These are phyloP conservation scores for Zophobas atratus DNA, from an alignment of 1,140 invertebrate species.

Conservation along the genomic window DNA sequence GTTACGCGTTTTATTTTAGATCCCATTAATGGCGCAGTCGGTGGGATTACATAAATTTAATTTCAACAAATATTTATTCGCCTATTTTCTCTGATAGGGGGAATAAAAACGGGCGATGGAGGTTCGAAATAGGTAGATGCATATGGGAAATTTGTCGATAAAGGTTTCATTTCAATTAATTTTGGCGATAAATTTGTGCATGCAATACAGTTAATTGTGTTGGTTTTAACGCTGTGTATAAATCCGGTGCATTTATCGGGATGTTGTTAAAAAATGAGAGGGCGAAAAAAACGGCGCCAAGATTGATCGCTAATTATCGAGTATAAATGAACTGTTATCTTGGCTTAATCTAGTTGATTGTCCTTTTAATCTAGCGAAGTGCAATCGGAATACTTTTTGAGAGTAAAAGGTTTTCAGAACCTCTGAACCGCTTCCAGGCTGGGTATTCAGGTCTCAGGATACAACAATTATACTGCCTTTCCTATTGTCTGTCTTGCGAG, in stretches of 20 bases:
- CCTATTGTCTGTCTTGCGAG: conserved; percentile 51
- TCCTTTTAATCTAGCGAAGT: conserved; percentile 48
- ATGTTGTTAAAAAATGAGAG: conserved; percentile 8
- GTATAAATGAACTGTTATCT: conserved; percentile 47
- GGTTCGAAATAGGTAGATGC: neutral
- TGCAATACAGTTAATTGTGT: conserved; percentile 33
- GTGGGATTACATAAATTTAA: too few relatives aligned
- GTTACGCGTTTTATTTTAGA: too few relatives aligned
- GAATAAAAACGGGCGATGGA: neutral
- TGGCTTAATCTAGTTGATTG: conserved; percentile 44
- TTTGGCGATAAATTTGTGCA: conserved; percentile 28
- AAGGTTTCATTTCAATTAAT: conserved; percentile 41
- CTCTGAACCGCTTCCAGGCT: conserved; percentile 33
- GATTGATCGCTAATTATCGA: conserved; percentile 46
- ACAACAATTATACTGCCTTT: conserved; percentile 51
- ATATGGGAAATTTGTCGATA: conserved; percentile 16
- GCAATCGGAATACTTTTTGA: conserved; percentile 47
- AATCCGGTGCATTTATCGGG: conserved; percentile 9
- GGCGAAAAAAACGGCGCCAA: conserved; percentile 19
- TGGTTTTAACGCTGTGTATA: conserved; percentile 30
- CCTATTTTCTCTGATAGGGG: too few relatives aligned
- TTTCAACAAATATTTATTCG: too few relatives aligned
- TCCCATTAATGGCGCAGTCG: too few relatives aligned
- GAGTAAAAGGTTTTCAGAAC: conserved; percentile 48
- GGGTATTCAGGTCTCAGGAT: conserved; percentile 38